Evolutionary conservation across 2,113 vertebrate species (phyloP).

Genomic region (Mohoua ochrocephala): DNA sequence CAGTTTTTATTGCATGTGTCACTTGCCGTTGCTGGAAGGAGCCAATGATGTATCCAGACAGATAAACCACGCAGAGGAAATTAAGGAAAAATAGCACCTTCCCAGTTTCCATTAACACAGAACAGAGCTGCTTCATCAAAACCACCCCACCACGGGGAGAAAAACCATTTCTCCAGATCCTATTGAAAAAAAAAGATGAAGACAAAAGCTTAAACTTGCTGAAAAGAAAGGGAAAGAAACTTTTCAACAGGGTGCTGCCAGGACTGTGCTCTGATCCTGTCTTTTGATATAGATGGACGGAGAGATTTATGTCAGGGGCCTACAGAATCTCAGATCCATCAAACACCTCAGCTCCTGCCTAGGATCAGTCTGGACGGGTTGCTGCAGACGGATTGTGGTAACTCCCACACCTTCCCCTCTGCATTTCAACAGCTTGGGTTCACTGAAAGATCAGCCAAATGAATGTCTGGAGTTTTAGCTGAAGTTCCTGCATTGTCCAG

Average conservation of each 20-base stretch:
- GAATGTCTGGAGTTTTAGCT: not conserved
- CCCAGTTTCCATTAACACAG: not conserved
- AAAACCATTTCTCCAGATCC: not conserved
- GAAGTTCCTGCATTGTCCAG: not conserved
- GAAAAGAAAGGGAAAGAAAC: not conserved
- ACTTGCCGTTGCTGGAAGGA: not conserved
- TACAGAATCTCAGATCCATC: not conserved
- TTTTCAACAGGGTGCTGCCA: not conserved
- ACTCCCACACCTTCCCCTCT: not conserved
- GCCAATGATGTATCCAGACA: not conserved
- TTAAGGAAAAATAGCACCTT: not conserved
- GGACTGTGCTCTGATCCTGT: not conserved
- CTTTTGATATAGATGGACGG: not conserved
- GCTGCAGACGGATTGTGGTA: not conserved
- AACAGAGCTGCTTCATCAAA: not conserved
- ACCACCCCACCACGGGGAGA: not conserved
- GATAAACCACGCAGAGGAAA: not conserved
- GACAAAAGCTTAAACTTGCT: not conserved
- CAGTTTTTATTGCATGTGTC: not conserved
- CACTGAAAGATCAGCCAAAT: not conserved
- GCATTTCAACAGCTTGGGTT: not conserved
- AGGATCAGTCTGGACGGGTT: not conserved
- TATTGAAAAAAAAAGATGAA: not conserved
- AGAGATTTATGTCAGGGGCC: not conserved
- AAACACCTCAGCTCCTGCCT: not conserved